These are phyloP conservation scores for Caenorhabditis latens DNA, from an alignment of 1,140 invertebrate genomes.

Conservation along the genomic window DNA sequence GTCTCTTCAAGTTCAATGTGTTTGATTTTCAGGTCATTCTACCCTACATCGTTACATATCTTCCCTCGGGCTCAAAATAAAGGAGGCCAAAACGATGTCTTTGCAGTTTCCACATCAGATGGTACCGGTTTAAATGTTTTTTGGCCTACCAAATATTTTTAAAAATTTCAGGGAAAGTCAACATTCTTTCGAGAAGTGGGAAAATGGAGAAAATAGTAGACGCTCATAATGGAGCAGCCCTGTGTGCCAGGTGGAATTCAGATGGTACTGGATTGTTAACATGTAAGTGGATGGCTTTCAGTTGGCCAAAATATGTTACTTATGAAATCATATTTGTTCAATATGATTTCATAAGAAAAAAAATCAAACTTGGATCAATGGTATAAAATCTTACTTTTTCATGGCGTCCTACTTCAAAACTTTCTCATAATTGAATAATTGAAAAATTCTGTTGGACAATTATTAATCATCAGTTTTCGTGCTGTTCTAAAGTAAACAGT, in stretches of 20 bases:
- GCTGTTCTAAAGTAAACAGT: too few species aligned
- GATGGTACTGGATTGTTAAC: constrained; percentile 92
- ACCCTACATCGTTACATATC: constrained; percentile 90
- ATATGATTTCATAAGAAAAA: too few species aligned
- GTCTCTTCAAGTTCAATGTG: constrained; percentile 83
- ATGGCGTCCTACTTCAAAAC: too few species aligned
- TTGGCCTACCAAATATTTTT: constrained; percentile 15
- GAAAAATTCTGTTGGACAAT: too few species aligned
- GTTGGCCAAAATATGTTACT: not conserved
- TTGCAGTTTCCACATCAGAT: constrained; percentile 90
- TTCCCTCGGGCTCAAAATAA: constrained; percentile 82
- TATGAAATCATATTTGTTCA: too few species aligned
- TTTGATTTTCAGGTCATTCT: constrained; percentile 82
- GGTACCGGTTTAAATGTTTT: constrained; percentile 79
- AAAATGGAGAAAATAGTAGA: constrained; percentile 91
- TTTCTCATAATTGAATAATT: too few species aligned
- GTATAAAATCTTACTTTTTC: too few species aligned
- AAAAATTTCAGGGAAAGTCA: constrained; percentile 84
- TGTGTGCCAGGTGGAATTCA: constrained; percentile 87
- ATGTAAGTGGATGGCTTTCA: constrained; percentile 80
- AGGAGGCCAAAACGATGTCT: constrained; percentile 85
- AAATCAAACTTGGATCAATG: too few species aligned
- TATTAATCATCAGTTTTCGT: too few species aligned
- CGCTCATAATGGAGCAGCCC: constrained; percentile 90
- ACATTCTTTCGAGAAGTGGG: constrained; percentile 89